Evolutionary conservation across 2,113 vertebrate genomes (phyloP).

Genomic region (Rissa tridactyla): DNA sequence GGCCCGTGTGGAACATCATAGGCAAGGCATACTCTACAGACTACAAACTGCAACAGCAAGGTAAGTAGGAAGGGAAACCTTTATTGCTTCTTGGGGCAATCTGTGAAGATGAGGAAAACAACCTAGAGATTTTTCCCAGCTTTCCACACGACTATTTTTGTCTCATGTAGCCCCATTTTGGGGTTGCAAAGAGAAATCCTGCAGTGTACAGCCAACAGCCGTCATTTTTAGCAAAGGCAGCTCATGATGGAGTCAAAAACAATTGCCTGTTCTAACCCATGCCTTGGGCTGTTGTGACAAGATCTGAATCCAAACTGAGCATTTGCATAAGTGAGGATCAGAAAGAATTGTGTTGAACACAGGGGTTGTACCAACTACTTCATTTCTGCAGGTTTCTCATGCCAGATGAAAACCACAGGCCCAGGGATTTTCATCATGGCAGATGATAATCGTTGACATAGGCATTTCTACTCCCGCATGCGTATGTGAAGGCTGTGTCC

Average conservation of each 20-base stretch:
- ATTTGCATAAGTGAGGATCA: background rate
- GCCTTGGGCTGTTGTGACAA: background rate
- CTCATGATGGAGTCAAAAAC: background rate
- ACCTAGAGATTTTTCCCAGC: background rate
- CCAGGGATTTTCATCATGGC: background rate
- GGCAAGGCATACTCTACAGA: slow-evolving; percentile 98
- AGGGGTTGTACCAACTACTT: background rate
- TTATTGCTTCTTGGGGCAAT: background rate
- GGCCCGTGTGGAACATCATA: slow-evolving; percentile 98
- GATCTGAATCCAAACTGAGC: background rate
- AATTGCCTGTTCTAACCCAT: background rate
- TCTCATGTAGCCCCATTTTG: rapidly evolving
- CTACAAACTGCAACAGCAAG: slow-evolving; percentile 98
- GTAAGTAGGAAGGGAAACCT: slow-evolving; percentile 53
- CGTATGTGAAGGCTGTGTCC: background rate
- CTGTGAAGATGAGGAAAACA: background rate
- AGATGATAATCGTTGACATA: background rate
- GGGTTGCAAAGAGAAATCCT: background rate
- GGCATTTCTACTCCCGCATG: background rate
- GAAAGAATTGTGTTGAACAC: background rate
- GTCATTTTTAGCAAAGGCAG: background rate
- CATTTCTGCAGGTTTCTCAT: background rate
- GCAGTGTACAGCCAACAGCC: rapidly evolving
- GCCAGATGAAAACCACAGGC: background rate
- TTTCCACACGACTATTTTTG: rapidly evolving